A percentile compares a stretch with the other conserved stretches of the same genome.
phyloP scores from a whole-genome alignment of 2,797 vertebrate species.

The Pampus argenteus region DNA sequence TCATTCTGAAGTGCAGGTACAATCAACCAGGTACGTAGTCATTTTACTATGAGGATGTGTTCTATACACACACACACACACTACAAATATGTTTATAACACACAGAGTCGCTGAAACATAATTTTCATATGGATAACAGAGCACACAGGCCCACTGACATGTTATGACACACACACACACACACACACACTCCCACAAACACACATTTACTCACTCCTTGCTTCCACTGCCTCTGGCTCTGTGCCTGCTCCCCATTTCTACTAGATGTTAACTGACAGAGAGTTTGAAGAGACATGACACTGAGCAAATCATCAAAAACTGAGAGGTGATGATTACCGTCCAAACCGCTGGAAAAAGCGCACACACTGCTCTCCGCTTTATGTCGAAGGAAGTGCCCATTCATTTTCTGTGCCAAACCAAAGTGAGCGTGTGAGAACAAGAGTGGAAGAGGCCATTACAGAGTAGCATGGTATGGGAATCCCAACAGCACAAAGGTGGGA shows the following conservation, averaged over 20 bases:
- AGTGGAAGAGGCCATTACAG: constrained; percentile 34
- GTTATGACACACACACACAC: constrained; percentile 9
- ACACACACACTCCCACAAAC: constrained; percentile 8
- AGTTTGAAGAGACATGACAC: constrained; percentile 43
- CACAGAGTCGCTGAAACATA: constrained; percentile 4
- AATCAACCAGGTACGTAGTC: too few relatives aligned
- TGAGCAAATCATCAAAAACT: constrained; percentile 45
- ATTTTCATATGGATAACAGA: constrained; percentile 10
- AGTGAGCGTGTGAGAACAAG: constrained; percentile 52
- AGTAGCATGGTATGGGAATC: constrained; percentile 38
- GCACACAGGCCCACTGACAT: constrained; percentile 14
- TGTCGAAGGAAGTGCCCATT: constrained; percentile 49
- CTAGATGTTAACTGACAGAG: constrained; percentile 36
- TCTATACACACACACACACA: constrained; percentile 6
- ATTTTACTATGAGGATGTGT: too few relatives aligned
- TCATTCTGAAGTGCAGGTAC: too few relatives aligned
- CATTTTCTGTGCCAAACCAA: constrained; percentile 44
- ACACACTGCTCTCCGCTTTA: constrained; percentile 27
- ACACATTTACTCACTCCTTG: background rate
- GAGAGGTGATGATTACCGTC: constrained; percentile 58
- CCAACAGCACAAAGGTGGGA: constrained; percentile 64
- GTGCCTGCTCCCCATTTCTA: constrained; percentile 30
- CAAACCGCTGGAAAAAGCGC: constrained; percentile 45
- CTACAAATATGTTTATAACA: constrained; percentile 22
- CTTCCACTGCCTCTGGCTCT: constrained; percentile 22